Base-by-base conservation (phyloP, 2,888 invertebrate species). In the Orchesellides sinensis region DNA sequence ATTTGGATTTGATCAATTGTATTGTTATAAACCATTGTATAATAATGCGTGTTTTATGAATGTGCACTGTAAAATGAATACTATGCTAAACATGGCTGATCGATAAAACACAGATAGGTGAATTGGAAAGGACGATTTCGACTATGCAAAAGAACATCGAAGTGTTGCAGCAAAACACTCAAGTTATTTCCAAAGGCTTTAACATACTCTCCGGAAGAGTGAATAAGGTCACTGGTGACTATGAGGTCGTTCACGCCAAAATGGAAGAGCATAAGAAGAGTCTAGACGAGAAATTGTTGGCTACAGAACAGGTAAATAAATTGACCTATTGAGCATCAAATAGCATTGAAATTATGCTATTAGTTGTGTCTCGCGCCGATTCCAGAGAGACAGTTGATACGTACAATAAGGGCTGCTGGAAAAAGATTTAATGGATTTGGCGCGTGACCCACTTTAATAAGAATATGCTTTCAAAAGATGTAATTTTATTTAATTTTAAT, bases 101-200 rank as follows among this genome's bases (percentile, higher is more conserved):
- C 17, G 12, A n/a, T 17, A 54, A 54, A 54, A 5, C 12, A 17
- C 27, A 83, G 63, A 47, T 85, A 35, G 27, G 47, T 6, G 83
- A 84, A 21, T 21, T 84, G 32, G 81, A 81, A 23, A 40, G 70
- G n/a, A 66, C 80, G 8, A 73, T 84, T 12, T 27, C 56, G 4
- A 77, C 79, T 23, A 79, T 84, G 75, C 72, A 69, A 59, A 82
- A 72, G 66, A 84, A 84, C 59, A 77, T 85, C 49, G 85, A 85
- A 69, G 83, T 84, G 29, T 45, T 85, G 32, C 85, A 84, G 52
- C 84, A 84, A 80, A 85, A 84, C 69, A 84, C 82, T 12, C 84
- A 85, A 77, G 85, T 85, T 1, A 85, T 85, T 68, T 85, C 85
- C 1, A 85, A 85, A 65, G 85, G 85, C 8, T 85, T 85, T 56